Percentiles rank a stretch among this genome's conserved stretches.
Conservation (phyloP, 2,888 invertebrate species). For the Thereva nobilitata region DNA sequence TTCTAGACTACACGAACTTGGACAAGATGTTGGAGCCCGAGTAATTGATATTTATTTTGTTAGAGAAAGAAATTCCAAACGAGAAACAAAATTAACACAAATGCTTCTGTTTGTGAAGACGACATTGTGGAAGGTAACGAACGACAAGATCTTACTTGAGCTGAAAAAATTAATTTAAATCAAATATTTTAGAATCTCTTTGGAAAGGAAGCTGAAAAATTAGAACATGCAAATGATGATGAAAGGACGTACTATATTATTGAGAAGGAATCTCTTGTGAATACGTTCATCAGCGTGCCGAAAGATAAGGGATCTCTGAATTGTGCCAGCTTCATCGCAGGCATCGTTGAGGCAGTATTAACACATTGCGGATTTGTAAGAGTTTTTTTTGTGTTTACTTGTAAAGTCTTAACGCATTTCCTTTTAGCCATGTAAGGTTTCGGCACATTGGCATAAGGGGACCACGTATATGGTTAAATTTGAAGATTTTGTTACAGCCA, state of each 20-base stretch:
- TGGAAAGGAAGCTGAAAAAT: constrained; percentile 97
- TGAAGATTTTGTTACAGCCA: constrained; percentile 86
- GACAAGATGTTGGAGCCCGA: constrained; percentile 92
- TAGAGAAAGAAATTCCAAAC: constrained; percentile 88
- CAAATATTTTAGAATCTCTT: constrained; percentile 74
- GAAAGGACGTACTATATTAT: constrained; percentile 97
- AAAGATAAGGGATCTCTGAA: constrained; percentile 97
- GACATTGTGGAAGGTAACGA: constrained; percentile 90
- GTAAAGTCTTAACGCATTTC: constrained; percentile 40
- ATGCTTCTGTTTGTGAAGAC: constrained; percentile 95
- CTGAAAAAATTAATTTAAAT: background rate
- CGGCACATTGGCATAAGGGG: constrained; percentile 99
- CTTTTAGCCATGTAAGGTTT: constrained; percentile 93
- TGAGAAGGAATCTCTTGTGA: constrained; percentile 96
- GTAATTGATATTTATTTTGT: constrained; percentile 92
- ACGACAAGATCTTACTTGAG: constrained; percentile 39
- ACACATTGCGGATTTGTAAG: constrained; percentile 96
- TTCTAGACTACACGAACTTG: constrained; percentile 86
- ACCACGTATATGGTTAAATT: constrained; percentile 99
- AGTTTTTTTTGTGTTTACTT: background rate
- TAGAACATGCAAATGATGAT: constrained; percentile 98
- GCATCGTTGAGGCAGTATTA: constrained; percentile 95
- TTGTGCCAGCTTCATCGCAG: constrained; percentile 98
- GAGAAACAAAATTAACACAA: constrained; percentile 93
- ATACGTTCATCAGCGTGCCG: constrained; percentile 95